Conservation (phyloP, 2,797 vertebrate genomes). For the Gila robusta region DNA sequence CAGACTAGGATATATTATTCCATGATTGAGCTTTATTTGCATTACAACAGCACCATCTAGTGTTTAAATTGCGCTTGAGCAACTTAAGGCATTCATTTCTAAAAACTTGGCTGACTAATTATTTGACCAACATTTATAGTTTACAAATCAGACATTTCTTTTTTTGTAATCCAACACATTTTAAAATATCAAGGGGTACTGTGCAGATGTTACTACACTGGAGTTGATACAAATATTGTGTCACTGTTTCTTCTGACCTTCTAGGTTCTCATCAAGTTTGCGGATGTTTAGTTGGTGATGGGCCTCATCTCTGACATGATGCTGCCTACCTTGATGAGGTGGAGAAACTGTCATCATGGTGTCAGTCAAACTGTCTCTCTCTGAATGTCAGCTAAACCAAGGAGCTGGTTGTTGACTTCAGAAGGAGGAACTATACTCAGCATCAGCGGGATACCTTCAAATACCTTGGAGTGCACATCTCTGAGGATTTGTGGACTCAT, state of each 20-base stretch:
- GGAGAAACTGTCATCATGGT: not conserved
- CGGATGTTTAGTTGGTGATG: not conserved
- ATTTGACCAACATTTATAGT: too few species aligned
- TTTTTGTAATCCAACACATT: too few species aligned
- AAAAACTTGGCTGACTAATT: too few species aligned
- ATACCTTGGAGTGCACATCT: not conserved
- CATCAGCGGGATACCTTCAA: not conserved
- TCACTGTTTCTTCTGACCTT: not conserved
- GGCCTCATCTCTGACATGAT: not conserved
- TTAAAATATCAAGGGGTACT: too few species aligned
- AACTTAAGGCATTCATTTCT: not conserved
- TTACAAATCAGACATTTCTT: too few species aligned
- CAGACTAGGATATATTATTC: too few species aligned
- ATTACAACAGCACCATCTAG: slow-evolving; percentile 23
- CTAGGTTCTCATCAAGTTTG: not conserved
- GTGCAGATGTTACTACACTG: too few species aligned
- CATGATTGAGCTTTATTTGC: not conserved
- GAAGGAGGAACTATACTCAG: not conserved
- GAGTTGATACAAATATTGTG: too few species aligned
- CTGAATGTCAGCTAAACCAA: not conserved
- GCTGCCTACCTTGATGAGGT: not conserved
- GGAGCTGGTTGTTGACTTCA: slow-evolving; percentile 5
- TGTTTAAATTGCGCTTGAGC: not conserved
- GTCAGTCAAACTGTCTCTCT: not conserved
- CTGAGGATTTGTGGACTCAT: slow-evolving; percentile 1